These are phyloP conservation scores for Falco berigora DNA, from an alignment of 2,797 vertebrate genomes.

Conservation along the genomic window DNA sequence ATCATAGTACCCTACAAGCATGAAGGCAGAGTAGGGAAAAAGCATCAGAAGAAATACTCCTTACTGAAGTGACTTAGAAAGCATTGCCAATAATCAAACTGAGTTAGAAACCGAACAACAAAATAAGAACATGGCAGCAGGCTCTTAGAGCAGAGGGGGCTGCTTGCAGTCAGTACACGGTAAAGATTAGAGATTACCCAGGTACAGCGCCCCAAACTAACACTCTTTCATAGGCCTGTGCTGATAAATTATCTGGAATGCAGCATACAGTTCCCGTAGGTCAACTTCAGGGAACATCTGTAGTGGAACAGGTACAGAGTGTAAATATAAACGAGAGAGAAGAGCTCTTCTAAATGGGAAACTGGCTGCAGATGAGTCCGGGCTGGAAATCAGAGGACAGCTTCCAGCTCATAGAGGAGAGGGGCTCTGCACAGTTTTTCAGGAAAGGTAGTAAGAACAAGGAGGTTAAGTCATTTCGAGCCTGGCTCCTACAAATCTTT, in stretches of 20 bases:
- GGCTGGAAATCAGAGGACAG: not conserved
- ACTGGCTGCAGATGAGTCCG: not conserved
- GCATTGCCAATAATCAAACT: not conserved
- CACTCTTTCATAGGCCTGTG: not conserved
- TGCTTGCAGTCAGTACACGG: not conserved
- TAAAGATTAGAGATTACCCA: not conserved
- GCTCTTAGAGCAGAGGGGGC: not conserved
- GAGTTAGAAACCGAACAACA: not conserved
- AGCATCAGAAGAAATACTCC: not conserved
- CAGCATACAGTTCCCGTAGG: not conserved
- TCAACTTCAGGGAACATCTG: not conserved
- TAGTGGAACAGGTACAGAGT: not conserved
- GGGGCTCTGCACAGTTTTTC: not conserved
- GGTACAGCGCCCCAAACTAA: not conserved
- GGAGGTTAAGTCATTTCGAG: not conserved
- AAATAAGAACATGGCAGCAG: not conserved
- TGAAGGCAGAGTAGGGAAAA: not conserved
- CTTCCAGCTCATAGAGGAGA: not conserved
- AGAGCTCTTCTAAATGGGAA: not conserved
- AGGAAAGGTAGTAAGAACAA: not conserved
- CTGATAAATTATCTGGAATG: not conserved
- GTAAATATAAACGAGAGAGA: not conserved
- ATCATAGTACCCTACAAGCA: accelerated
- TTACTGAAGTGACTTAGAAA: not conserved
- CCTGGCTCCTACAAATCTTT: not conserved